Evolutionary conservation across 2,888 invertebrate genomes (phyloP).

Genomic region (Ophion obscuratus): DNA sequence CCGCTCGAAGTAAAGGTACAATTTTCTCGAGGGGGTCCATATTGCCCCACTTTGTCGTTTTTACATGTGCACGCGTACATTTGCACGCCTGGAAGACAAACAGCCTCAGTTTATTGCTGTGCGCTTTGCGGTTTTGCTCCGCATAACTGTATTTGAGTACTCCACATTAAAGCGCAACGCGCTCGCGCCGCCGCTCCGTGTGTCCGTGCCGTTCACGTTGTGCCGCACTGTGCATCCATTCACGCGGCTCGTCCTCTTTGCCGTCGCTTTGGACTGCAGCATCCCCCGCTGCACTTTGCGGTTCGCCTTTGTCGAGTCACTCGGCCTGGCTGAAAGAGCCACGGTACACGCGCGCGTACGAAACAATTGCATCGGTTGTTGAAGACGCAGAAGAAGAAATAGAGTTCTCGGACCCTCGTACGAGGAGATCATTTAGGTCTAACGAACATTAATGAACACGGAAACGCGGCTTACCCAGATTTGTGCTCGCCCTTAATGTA

Average conservation of each 20-base stretch:
- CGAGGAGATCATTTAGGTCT: constrained; percentile 19
- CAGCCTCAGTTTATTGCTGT: constrained; percentile 43
- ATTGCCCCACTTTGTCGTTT: constrained; percentile 6
- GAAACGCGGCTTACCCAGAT: not conserved
- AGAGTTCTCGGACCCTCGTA: constrained; percentile 42
- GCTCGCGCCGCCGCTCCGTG: constrained; percentile 1
- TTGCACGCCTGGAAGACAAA: constrained; percentile 32
- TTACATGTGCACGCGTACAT: not conserved
- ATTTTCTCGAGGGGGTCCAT: not conserved
- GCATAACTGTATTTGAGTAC: constrained; percentile 72
- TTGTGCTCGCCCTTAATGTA: not conserved
- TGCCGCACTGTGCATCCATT: constrained; percentile 75
- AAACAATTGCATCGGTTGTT: constrained; percentile 55
- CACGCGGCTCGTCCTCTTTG: constrained; percentile 68
- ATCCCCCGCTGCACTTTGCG: constrained; percentile 47
- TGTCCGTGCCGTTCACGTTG: not conserved
- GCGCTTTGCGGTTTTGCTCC: constrained; percentile 52
- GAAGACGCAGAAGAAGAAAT: constrained; percentile 17
- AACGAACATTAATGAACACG: constrained; percentile 30
- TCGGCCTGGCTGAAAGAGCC: constrained; percentile 57
- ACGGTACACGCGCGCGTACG: constrained; percentile 33
- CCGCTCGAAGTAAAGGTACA: not conserved
- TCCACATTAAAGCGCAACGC: constrained; percentile 49
- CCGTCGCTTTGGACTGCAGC: constrained; percentile 23
- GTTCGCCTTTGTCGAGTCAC: constrained; percentile 38